Evolutionary conservation across 2,888 invertebrate genomes (phyloP), one percentile per base, ranked within the genome.

Genomic region (Biston stratarius): DNA sequence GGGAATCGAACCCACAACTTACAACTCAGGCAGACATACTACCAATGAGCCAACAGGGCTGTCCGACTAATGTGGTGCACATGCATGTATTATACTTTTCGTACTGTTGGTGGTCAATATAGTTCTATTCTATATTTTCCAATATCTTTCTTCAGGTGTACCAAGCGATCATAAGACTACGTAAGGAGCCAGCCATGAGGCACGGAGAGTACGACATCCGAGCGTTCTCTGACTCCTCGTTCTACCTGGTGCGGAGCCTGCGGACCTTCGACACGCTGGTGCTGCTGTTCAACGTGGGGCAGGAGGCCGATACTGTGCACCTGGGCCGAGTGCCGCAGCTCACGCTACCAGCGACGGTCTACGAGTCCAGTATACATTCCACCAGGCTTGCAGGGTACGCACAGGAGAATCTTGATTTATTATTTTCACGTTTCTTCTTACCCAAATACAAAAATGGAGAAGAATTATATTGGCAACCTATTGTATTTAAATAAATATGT

Each of bases 201-300:
- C 83, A 88, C 38, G 95, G 94, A 0, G 87, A 87, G n/a, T 84
- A 91, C 61, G 82, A 89, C 45, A 86, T 94, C 52, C 79, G 87
- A 38, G 87, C 91, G 0, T 71, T 92, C 0, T 84, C 91, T 0
- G 85, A 87, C 55, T 91, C 90, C 3, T 77, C 79, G 6, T 81
- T 89, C 67, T 83, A 90, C 72, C 72, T 91, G n/a, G 85, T 88
- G 44, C 79, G 91, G 5, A 78, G 84, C 64, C 82, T 91, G 2
- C 66, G 74, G 44, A 84, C 82, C 14, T 77, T 81, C 64, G 86
- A 88, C 51, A 83, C 87, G 0, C 77, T 82, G 67, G 86, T 89
- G 0, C 83, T 95, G n/a, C 79, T 95, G 3, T 87, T 95, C 67
- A 96, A 96, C 80, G 92, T 95, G 36, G 94, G 94, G 0, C 78